Conservation (phyloP, 1,140 invertebrate genomes). For the Neodiprion lecontei region DNA sequence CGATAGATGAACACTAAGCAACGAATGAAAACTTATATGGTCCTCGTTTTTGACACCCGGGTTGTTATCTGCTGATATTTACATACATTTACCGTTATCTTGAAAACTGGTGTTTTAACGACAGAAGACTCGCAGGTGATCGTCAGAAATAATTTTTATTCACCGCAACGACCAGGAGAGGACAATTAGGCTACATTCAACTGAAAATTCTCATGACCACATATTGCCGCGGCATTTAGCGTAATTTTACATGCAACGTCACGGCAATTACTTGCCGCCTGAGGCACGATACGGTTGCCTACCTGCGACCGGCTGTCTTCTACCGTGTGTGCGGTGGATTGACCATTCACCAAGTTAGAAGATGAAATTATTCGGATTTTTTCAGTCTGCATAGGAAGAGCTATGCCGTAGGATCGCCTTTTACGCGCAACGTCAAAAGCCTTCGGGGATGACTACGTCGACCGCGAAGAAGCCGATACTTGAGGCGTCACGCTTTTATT, state of each 20-base stretch:
- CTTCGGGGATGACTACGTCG: background rate
- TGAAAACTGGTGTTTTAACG: too few relatives aligned
- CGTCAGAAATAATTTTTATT: too few relatives aligned
- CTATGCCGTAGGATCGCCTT: too few relatives aligned
- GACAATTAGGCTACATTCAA: background rate
- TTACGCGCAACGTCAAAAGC: background rate
- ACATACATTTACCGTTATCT: too few relatives aligned
- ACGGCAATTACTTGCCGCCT: background rate
- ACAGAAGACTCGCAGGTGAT: too few relatives aligned
- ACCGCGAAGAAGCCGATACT: background rate
- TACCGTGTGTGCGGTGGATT: background rate
- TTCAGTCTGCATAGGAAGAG: too few relatives aligned
- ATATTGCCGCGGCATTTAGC: background rate
- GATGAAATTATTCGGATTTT: too few relatives aligned
- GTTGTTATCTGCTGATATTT: too few relatives aligned
- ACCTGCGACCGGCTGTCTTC: background rate
- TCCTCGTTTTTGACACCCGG: too few relatives aligned
- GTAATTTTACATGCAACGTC: constrained; percentile 1
- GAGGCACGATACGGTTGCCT: constrained; percentile 1
- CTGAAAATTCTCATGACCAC: background rate
- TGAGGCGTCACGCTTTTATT: background rate
- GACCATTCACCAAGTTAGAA: background rate
- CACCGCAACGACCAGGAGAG: too few relatives aligned
- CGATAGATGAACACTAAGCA: too few relatives aligned
- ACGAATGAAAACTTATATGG: too few relatives aligned